A percentile compares a stretch with the other conserved stretches of the same genome.
phyloP scores from a whole-genome alignment of 2,797 vertebrate species.

The Thamnophis elegans region DNA sequence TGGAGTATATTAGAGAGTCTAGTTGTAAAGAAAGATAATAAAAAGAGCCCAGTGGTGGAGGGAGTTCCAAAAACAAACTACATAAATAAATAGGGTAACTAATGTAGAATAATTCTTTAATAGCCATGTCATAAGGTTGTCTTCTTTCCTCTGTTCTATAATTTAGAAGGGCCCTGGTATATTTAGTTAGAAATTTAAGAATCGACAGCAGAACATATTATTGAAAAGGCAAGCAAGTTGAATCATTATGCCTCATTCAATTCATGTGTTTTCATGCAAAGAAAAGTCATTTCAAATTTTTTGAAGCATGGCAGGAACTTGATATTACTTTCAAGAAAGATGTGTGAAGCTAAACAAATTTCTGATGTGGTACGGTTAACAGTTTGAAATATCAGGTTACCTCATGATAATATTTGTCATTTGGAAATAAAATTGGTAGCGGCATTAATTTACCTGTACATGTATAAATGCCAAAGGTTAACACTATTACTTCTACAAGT shows the following conservation, averaged over 20 bases:
- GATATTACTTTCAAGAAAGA: constrained; percentile 11
- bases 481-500: neutral
- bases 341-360: constrained; percentile 12
- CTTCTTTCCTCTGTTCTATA: neutral
- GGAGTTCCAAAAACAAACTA: neutral
- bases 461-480: neutral
- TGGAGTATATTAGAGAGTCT: neutral
- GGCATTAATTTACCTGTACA: neutral
- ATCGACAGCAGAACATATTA: neutral
- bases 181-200: constrained; percentile 3
- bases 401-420: neutral
- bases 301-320: neutral
- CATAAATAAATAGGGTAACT: neutral
- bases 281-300: constrained; percentile 1
- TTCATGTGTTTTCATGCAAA: neutral
- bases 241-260: neutral
- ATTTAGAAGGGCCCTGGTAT: neutral
- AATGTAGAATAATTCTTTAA: neutral
- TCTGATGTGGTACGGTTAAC: neutral
- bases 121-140: neutral
- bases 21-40: neutral
- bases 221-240: neutral
- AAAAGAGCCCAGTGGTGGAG: neutral
- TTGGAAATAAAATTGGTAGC: constrained; percentile 3
- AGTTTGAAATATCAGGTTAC: constrained; percentile 15